Percentiles rank a stretch among this genome's conserved stretches.
Conservation (phyloP, 1,140 invertebrate species). For the Procambarus virginalis region DNA sequence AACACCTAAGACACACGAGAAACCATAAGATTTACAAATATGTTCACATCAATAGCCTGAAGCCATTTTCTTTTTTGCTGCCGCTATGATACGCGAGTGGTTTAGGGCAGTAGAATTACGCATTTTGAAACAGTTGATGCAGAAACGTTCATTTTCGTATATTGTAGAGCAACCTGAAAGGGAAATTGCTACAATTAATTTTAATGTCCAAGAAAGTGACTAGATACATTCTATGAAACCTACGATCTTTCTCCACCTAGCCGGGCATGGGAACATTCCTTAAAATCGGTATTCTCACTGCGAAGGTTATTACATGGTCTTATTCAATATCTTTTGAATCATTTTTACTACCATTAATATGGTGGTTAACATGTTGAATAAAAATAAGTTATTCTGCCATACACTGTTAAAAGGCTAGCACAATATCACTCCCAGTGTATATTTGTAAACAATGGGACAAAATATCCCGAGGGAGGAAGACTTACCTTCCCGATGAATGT, state of each 20-base stretch:
- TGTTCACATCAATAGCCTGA: constrained; percentile 54
- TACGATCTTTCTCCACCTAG: no score
- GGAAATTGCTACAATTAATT: background rate
- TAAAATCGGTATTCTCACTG: no score
- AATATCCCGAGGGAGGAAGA: background rate
- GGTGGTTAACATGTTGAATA: no score
- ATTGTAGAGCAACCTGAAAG: constrained; percentile 62
- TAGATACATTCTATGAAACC: no score
- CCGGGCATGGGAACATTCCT: no score
- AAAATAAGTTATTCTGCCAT: no score
- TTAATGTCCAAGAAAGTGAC: no score
- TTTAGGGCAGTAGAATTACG: constrained; percentile 64
- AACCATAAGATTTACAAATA: background rate
- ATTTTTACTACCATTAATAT: no score
- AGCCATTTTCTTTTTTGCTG: constrained; percentile 69
- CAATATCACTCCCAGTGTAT: background rate
- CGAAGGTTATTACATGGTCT: no score
- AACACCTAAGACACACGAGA: no score
- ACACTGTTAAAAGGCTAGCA: no score
- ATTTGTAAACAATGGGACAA: background rate
- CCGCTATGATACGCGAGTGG: constrained; percentile 68
- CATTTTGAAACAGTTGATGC: constrained; percentile 66
- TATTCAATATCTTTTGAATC: no score
- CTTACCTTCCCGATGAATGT: constrained; percentile 66
- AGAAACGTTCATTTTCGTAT: constrained; percentile 67